Percentiles rank a stretch among this genome's conserved stretches.
phyloP scores from a whole-genome alignment of 2,888 invertebrate species.

The Eulithis testata region DNA sequence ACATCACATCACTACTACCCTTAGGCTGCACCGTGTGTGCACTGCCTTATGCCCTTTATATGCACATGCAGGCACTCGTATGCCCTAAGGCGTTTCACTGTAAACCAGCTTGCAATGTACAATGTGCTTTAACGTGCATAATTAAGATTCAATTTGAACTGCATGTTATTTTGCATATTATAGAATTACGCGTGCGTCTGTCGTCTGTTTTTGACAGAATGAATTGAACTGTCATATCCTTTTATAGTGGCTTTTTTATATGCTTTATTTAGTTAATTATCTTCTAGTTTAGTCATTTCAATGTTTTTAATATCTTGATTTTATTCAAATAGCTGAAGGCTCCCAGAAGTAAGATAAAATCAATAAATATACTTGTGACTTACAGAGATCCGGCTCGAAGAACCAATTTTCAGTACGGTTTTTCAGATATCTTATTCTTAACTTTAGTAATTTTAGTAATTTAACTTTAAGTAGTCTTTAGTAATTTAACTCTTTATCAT shows the following conservation, averaged over 20 bases:
- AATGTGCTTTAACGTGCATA: not conserved
- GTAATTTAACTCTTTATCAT: too few relatives aligned
- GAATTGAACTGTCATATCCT: slow-evolving; percentile 7
- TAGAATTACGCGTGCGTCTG: not conserved
- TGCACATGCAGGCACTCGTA: slow-evolving; percentile 3
- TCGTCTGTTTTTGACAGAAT: slow-evolving; percentile 7
- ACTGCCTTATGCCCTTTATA: slow-evolving; percentile 58
- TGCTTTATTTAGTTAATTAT: too few relatives aligned
- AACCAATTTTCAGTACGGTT: too few relatives aligned
- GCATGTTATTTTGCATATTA: not conserved
- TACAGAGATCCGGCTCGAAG: too few relatives aligned
- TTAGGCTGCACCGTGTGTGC: slow-evolving; percentile 51
- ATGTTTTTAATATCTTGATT: too few relatives aligned
- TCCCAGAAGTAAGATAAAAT: too few relatives aligned
- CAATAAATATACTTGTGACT: too few relatives aligned
- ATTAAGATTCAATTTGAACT: not conserved
- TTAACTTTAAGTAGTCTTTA: too few relatives aligned
- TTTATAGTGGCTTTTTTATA: not conserved
- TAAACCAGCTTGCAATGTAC: not conserved
- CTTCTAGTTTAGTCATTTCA: too few relatives aligned
- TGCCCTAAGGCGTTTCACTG: slow-evolving; percentile 7
- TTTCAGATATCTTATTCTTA: too few relatives aligned
- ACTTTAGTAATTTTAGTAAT: too few relatives aligned
- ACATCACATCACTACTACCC: slow-evolving; percentile 37
- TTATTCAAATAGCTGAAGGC: too few relatives aligned